Base-by-base conservation (phyloP, 2,888 invertebrate species). In the Neria commutata region DNA sequence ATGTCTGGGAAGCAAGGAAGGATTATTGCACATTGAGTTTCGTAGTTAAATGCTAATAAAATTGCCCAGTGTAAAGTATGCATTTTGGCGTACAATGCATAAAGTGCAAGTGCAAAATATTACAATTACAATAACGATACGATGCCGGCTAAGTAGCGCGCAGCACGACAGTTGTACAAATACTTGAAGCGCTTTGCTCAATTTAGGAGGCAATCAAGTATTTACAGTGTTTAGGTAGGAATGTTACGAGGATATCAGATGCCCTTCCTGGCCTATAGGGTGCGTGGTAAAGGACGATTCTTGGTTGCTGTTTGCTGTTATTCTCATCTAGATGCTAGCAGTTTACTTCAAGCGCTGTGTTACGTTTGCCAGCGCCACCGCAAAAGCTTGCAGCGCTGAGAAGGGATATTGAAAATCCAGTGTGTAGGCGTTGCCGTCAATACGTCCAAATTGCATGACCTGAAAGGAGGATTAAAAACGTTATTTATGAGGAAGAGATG, bases 361-460 rank as follows among this genome's bases (percentile, higher is more conserved):
- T 34, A 82, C 82, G 72, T 82, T 82, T 50, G 83, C 82, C 76
- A 99, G 87, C 64, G 98, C 98, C 61, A 99, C 98, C 56, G 97
- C 95, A 84, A 99, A 98, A 59, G 98, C 98, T 84, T 99, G 98
- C 63, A 98, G 87, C 67, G 98, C 97, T 59, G 96, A 95, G 85
- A 99, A 98, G 26, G 99, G 99, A 83, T 97, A 95, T 83, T 98
- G 97, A 84, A 98, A 98, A 85, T 99, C 99, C 77, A 99, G 84
- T 0, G 99, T 98, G 84, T 98, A 99, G 46, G 98, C 97, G 81
- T 98, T 98, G 71, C 94, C 95, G 83, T 98, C 98, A 73, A 99
- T 98, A 61, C 98, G 88, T 11, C 98, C 98, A 83, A 99, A 99
- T 83, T 99, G 98, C 96, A 99, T 98, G 62, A 98, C 98, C 96